Evolutionary conservation across 2,113 vertebrate species (phyloP).

Genomic region (Scomber japonicus): DNA sequence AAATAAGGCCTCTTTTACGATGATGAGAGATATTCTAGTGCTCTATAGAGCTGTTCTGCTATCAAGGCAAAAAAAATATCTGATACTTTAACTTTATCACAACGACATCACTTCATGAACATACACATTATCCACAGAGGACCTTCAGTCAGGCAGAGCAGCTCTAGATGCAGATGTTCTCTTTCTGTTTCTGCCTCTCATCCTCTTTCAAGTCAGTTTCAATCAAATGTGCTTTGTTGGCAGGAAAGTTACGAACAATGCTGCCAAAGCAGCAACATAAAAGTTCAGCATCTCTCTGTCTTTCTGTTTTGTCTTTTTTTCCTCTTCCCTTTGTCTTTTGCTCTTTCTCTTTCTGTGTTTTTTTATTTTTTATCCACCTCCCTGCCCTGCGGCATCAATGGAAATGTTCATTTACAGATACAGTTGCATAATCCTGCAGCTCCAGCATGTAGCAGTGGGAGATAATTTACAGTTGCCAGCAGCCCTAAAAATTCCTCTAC

Average conservation of each 20-base stretch:
- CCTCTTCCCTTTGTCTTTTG: not conserved
- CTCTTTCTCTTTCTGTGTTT: not conserved
- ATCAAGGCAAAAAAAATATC: slow-evolving; percentile 2
- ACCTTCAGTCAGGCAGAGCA: not conserved
- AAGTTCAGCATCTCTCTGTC: not conserved
- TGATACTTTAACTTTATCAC: not conserved
- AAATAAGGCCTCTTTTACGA: no score
- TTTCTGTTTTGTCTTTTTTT: not conserved
- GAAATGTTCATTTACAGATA: slow-evolving; percentile 47
- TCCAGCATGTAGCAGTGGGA: not conserved
- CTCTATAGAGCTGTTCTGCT: not conserved
- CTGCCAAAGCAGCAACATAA: slow-evolving; percentile 8
- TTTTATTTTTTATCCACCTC: not conserved
- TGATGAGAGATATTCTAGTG: no score
- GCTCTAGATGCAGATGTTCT: slow-evolving; percentile 29
- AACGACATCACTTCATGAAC: not conserved
- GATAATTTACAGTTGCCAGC: slow-evolving; percentile 19
- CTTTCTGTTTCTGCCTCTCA: not conserved
- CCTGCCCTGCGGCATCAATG: slow-evolving; percentile 16
- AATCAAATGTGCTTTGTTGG: slow-evolving; percentile 24
- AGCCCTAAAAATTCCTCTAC: slow-evolving; percentile 24
- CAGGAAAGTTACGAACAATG: slow-evolving; percentile 32
- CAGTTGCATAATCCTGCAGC: slow-evolving; percentile 61
- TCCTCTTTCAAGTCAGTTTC: not conserved
- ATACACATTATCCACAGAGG: slow-evolving; percentile 44